Evolutionary conservation across 1,140 invertebrate species (phyloP), one percentile per base, ranked within the genome.

Genomic region (Euschistus heros): DNA sequence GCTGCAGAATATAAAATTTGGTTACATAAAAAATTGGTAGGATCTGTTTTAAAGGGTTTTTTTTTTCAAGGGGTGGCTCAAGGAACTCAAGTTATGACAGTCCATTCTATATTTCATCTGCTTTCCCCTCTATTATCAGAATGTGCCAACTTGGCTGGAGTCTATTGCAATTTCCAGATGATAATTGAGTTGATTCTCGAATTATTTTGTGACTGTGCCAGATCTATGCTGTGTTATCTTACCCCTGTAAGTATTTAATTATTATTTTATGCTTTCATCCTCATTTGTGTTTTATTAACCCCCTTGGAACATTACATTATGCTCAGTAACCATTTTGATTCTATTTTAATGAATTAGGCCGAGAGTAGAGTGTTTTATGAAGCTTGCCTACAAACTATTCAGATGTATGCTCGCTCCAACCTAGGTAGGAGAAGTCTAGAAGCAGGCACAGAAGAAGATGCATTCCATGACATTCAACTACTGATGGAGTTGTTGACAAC

Each of bases 81-180:
- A 76, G 82, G 84, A 47, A 74, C 79, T 55, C 73, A 82, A 71
- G 78, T 82, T 27, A 72, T 79, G 13, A 82, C 82, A 46, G 79
- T 82, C 44, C 74, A 82, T 62, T 75, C 80, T 18, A 74, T 90
- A 8, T 88, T 86, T 73, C 75, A 80, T 66, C 83, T 86, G 72
- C 73, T 88, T 2, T 77, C 79, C 46, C 82, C 82, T 0, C 76
- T 89, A 18, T 71, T 91, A 62, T 76, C 78, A 17, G 83, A 88
- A 72, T 75, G 86, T 69, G 82, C 86, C 2, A 79, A 80, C 33
- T 76, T 92, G 26, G 71, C 92, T 24, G 84, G 80, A 63, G 71
- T 87, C 3, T 92, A 90, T 73, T 87, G 89, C 75, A 91, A 91
- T 77, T 92, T 90, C 76, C 85, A 86, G 59, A 81, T 86, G 64